Conservation (phyloP, 2,797 vertebrate genomes). For the Prionace glauca region DNA sequence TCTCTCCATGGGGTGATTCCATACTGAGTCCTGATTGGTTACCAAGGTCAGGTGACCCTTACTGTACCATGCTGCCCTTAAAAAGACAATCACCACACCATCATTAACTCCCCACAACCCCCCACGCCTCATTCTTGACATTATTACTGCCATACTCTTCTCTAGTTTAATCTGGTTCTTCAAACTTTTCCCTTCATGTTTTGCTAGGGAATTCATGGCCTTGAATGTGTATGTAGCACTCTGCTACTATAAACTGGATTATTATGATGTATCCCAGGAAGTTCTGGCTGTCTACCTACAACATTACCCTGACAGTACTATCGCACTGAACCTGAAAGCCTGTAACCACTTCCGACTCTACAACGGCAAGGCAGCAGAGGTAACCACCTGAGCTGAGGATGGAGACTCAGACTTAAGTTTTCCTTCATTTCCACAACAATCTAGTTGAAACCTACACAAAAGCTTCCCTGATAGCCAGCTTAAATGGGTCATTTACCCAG, state of each 20-base stretch:
- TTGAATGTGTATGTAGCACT: constrained; percentile 94
- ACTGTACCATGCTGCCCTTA: too few relatives aligned
- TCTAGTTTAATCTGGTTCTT: background rate
- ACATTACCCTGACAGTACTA: constrained; percentile 88
- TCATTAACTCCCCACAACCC: too few relatives aligned
- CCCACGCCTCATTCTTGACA: too few relatives aligned
- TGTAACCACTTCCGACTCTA: constrained; percentile 95
- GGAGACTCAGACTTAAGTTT: background rate
- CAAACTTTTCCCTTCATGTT: background rate
- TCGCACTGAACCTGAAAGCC: constrained; percentile 94
- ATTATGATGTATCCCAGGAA: constrained; percentile 94
- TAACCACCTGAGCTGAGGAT: constrained; percentile 48
- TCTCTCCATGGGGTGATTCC: too few relatives aligned
- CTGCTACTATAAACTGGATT: constrained; percentile 97
- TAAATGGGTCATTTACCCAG: background rate
- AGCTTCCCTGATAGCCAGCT: background rate
- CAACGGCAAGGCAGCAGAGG: constrained; percentile 94
- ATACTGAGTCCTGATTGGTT: too few relatives aligned
- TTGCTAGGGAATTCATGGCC: constrained; percentile 81
- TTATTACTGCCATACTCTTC: background rate
- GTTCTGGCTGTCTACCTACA: constrained; percentile 91
- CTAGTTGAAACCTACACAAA: background rate
- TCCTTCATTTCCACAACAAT: background rate
- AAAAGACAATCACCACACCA: too few relatives aligned
- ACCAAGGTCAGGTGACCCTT: too few relatives aligned